Base-by-base conservation (phyloP, 2,797 vertebrate species). In the Tolypeutes matacus region DNA sequence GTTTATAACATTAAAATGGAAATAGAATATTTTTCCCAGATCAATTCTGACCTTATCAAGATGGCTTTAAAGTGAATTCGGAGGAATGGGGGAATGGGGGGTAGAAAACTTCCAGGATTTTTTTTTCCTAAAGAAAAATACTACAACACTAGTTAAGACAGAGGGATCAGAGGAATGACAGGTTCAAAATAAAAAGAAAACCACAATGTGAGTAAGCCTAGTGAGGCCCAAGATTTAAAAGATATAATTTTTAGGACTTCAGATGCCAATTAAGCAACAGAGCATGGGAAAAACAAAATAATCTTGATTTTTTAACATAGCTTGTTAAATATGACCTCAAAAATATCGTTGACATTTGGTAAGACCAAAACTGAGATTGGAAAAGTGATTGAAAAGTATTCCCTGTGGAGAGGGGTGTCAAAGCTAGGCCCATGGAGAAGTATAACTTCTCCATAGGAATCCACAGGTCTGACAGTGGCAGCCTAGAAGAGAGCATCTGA, bases 141-240 rank as follows among this genome's bases (percentile, higher is more conserved):
- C 23, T 65, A 18, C 8, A 36, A 72, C 89, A 60, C 10, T 18
- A 60, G 36, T 67, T 42, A 67, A 56, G 7, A 12, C 42, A 49
- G 15, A 92, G 58, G 5, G 23, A 49, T 49, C n/a, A 12, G 36
- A 73, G 56, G 34, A 42, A 51, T 65, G 34, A 65, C 18, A 39
- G 65, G 58, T 83, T 83, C 53, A 39, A 82, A 89, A 75, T 9
- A 49, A 15, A 62, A 85, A 92, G 67, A n/a, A 76, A 93, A 12
- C 14, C 21, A 29, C 39, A 39, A 34, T 7, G 0, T 67, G n/a
- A 56, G 42, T 86, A 39, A 93, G 39, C n/a, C 36, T 76, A 56
- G 13, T 65, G 58, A 64, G 42, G 31, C 17, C 70, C 53, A 42
- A 67, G 34, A 36, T 65, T 77, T 46, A 36, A 34, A 34, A 49